Conservation (phyloP, 2,113 vertebrate species). For the Bostrychus sinensis region DNA sequence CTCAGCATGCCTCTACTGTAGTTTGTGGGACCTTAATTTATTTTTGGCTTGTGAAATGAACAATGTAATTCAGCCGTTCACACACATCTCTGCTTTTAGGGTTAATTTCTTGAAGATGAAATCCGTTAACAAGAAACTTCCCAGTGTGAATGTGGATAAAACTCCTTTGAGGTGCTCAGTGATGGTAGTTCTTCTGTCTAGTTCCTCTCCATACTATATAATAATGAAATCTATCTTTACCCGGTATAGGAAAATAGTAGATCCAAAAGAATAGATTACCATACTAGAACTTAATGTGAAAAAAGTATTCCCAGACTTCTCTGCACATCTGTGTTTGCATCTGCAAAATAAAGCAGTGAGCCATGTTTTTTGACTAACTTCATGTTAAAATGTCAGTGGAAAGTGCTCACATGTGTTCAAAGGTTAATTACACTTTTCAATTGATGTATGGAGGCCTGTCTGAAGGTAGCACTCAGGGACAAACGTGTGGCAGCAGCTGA, state of each 20-base stretch:
- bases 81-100: conserved; percentile 19
- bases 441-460: conserved; percentile 6
- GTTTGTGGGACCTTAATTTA: too few species aligned
- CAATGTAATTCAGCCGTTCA: too few species aligned
- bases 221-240: conserved; percentile 1
- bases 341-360: conserved; percentile 11
- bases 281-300: neutral
- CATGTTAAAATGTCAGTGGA: conserved; percentile 37
- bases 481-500: conserved; percentile 8
- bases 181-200: conserved; percentile 36
- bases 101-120: conserved; percentile 32
- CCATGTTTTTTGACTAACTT: neutral
- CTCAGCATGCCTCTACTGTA: too few species aligned
- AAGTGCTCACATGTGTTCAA: conserved; percentile 31
- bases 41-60: too few species aligned
- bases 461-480: conserved; percentile 18
- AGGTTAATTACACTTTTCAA: conserved; percentile 44
- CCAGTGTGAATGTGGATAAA: conserved; percentile 53
- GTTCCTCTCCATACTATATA: conserved; percentile 12
- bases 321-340: conserved; percentile 9
- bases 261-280: neutral
- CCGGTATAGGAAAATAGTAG: neutral
- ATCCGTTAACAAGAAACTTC: conserved; percentile 35
- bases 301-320: conserved; percentile 12
- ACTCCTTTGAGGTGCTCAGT: conserved; percentile 29